Conservation (phyloP, 2,888 invertebrate genomes). For the Parnassius orleans region DNA sequence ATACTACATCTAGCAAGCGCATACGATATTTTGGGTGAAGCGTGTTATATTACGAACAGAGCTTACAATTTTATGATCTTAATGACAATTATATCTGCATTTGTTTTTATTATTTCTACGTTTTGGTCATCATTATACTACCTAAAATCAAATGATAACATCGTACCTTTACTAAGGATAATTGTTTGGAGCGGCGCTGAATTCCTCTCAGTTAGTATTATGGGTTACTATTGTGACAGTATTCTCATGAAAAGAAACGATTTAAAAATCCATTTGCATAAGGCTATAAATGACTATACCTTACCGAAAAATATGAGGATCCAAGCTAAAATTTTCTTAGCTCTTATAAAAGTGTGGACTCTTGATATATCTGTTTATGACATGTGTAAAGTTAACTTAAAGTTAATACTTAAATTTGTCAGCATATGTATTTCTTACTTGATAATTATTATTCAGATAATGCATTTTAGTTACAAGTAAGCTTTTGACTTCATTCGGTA, state of each 20-base stretch:
- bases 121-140: constrained; percentile 56
- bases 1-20: constrained; percentile 49
- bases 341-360: constrained; percentile 57
- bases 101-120: constrained; percentile 47
- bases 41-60: constrained; percentile 44
- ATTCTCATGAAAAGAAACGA: constrained; percentile 45
- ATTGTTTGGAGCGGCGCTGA: too few species aligned
- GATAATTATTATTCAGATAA: too few species aligned
- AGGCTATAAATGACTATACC: constrained; percentile 59
- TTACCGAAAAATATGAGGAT: constrained; percentile 51
- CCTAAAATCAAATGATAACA: too few species aligned
- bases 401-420: constrained; percentile 2
- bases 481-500: too few species aligned
- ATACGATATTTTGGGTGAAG: constrained; percentile 49
- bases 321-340: constrained; percentile 62
- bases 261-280: constrained; percentile 53
- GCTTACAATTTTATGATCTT: constrained; percentile 56
- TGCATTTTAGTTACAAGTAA: too few species aligned
- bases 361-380: constrained; percentile 37
- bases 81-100: constrained; percentile 52
- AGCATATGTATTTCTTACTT: constrained; percentile 3
- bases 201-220: too few species aligned
- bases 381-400: background rate
- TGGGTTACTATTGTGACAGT: constrained; percentile 52
- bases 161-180: too few species aligned